phyloP scores from a whole-genome alignment of 2,113 vertebrate species.

The Columbina picui region DNA sequence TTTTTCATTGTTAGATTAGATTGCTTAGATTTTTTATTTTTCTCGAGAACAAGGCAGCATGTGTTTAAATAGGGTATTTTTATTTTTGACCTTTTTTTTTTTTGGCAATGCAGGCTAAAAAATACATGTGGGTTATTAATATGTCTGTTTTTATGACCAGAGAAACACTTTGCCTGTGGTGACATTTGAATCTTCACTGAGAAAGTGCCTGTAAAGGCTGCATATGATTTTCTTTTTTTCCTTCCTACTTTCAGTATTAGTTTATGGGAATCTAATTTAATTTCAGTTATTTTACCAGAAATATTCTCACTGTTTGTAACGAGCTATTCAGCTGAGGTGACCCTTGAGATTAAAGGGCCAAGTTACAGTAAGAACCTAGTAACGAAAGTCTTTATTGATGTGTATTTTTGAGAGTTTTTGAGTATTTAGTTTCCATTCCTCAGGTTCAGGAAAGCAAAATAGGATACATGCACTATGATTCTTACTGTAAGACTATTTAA shows the following conservation, averaged over 20 bases:
- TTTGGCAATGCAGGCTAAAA: background rate
- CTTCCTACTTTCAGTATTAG: background rate
- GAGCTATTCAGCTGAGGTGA: background rate
- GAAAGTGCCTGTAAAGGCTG: background rate
- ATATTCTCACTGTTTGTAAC: background rate
- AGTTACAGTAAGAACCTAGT: background rate
- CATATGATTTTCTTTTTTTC: background rate
- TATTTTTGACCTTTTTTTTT: background rate
- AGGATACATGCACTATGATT: rapidly evolving
- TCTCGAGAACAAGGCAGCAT: background rate
- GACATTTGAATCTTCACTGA: background rate
- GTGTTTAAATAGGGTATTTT: background rate
- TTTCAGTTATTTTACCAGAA: background rate
- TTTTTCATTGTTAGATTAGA: background rate
- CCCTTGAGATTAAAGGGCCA: background rate
- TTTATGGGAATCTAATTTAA: background rate
- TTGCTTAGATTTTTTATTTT: background rate
- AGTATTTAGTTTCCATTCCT: background rate
- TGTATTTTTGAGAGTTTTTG: background rate
- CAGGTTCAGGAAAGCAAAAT: background rate
- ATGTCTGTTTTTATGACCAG: background rate
- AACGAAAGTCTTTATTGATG: background rate
- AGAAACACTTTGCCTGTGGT: background rate
- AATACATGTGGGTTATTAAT: background rate
- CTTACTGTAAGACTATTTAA: background rate